A percentile compares a stretch with the other conserved stretches of the same genome.
phyloP scores from a whole-genome alignment of 2,113 vertebrate species.

The Paramormyrops kingsleyae region DNA sequence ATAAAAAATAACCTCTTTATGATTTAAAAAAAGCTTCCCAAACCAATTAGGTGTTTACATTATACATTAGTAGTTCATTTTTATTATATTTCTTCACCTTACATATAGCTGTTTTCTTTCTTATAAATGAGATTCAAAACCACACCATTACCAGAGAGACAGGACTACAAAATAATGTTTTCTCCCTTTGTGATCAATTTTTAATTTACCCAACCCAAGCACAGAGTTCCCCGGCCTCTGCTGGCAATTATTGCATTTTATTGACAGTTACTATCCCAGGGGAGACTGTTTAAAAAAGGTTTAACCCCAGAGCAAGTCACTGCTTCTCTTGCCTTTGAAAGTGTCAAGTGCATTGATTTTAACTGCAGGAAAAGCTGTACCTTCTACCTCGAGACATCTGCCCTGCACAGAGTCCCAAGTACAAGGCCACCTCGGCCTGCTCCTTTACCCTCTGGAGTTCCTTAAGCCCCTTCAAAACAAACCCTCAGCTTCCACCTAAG shows the following conservation, averaged over 20 bases:
- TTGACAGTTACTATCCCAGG: conserved; percentile 76
- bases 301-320: conserved; percentile 82
- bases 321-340: conserved; percentile 75
- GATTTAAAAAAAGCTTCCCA: neutral
- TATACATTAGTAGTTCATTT: neutral
- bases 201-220: conserved; percentile 64
- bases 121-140: conserved; percentile 48
- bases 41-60: neutral
- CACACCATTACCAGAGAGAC: conserved; percentile 55
- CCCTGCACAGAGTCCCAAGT: conserved; percentile 54
- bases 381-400: conserved; percentile 69
- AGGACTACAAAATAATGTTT: conserved; percentile 66
- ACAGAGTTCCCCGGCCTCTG: conserved; percentile 62
- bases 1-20: neutral
- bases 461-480: conserved; percentile 9
- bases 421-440: conserved; percentile 51
- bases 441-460: neutral
- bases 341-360: conserved; percentile 81
- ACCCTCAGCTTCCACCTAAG: neutral
- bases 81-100: neutral
- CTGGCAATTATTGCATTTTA: conserved; percentile 85
- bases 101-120: neutral
- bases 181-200: conserved; percentile 69
- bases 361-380: conserved; percentile 74
- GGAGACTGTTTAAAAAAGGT: conserved; percentile 83